These are phyloP conservation scores for Amblyraja radiata DNA, from an alignment of 2,797 vertebrate genomes.

Conservation along the genomic window DNA sequence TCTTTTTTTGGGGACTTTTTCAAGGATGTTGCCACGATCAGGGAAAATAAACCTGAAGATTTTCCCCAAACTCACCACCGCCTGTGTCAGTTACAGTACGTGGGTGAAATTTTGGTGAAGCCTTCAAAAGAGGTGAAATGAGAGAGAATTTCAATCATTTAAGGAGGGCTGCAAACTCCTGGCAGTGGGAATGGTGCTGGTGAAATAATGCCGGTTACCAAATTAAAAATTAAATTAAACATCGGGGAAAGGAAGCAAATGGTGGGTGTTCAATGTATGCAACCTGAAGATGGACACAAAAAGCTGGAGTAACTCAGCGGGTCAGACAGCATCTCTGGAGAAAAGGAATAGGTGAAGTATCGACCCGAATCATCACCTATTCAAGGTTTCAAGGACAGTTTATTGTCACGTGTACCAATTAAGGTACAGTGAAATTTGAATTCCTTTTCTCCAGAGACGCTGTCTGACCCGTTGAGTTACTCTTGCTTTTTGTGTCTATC, in stretches of 20 bases:
- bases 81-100: not conserved
- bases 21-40: not conserved
- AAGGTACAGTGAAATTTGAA: too few relatives aligned
- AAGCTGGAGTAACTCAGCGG: too few relatives aligned
- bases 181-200: not conserved
- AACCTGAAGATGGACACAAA: not conserved
- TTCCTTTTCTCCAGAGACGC: too few relatives aligned
- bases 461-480: too few relatives aligned
- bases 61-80: not conserved
- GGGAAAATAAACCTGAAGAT: too few relatives aligned
- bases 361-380: too few relatives aligned
- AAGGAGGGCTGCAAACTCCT: not conserved
- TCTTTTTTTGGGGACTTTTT: not conserved
- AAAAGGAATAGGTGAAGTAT: too few relatives aligned
- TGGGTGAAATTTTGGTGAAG: not conserved
- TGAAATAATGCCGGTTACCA: not conserved
- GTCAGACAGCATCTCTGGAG: too few relatives aligned
- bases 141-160: not conserved
- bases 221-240: not conserved
- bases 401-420: too few relatives aligned
- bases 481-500: too few relatives aligned
- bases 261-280: not conserved
- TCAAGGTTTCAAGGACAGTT: too few relatives aligned
- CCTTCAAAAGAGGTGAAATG: not conserved
- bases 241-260: not conserved